phyloP scores from a whole-genome alignment of 2,113 vertebrate species.

The Empidonax alnorum region DNA sequence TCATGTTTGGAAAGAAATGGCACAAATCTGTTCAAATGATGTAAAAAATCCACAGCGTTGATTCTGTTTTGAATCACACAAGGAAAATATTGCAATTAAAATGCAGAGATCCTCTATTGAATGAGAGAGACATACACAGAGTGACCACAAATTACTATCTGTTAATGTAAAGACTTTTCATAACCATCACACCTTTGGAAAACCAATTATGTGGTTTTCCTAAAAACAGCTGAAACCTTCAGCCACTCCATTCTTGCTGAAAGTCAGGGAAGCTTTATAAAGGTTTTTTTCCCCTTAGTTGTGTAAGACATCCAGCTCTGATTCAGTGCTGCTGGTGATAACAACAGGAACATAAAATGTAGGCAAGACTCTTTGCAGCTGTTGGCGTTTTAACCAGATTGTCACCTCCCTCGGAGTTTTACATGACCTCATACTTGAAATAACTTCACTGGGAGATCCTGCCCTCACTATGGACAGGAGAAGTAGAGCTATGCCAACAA shows the following conservation, averaged over 20 bases:
- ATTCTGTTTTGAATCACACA: background rate
- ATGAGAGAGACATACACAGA: background rate
- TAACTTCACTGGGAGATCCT: background rate
- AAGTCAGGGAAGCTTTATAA: background rate
- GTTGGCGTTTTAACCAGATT: background rate
- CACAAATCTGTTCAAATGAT: conserved; percentile 6
- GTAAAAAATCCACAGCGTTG: background rate
- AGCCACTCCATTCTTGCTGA: background rate
- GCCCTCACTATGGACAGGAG: background rate
- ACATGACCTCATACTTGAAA: background rate
- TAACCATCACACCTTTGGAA: background rate
- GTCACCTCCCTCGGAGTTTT: background rate
- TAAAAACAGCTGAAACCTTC: background rate
- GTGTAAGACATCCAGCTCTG: background rate
- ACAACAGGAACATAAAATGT: background rate
- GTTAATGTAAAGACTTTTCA: background rate
- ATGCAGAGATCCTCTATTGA: background rate
- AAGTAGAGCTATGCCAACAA: background rate
- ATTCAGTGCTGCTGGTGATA: background rate
- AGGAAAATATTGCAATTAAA: background rate
- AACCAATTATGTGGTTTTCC: background rate
- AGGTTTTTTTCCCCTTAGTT: background rate
- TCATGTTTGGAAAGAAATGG: background rate
- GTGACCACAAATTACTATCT: background rate
- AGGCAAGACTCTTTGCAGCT: background rate